phyloP scores from a whole-genome alignment of 2,888 invertebrate genomes.

The Perithous albicinctus region DNA sequence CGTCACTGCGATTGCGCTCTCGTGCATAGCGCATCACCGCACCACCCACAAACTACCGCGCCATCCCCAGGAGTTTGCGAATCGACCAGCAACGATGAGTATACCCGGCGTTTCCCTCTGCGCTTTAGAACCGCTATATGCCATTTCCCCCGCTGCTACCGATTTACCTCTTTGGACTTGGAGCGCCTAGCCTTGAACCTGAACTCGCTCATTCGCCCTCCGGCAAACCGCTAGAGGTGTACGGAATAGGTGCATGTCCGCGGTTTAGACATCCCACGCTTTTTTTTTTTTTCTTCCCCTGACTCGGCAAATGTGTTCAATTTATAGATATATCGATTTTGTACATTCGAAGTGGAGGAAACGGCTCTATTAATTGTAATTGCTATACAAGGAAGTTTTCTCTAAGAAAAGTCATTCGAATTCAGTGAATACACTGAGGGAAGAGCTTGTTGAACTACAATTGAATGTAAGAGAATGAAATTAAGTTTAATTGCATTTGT shows the following conservation, averaged over 20 bases:
- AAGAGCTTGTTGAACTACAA: background rate
- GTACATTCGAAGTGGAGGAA: background rate
- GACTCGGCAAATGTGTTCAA: background rate
- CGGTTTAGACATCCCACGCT: conserved; percentile 12
- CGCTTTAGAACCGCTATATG: conserved; percentile 6
- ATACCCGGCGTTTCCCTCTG: conserved; percentile 14
- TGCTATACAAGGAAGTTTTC: background rate
- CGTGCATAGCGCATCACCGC: background rate
- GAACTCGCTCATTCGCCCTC: conserved; percentile 45
- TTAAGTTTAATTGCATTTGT: background rate
- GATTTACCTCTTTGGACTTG: conserved; percentile 33
- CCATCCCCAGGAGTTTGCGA: background rate
- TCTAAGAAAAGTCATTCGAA: conserved; percentile 6
- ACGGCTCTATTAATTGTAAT: conserved; percentile 1
- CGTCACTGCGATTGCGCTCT: conserved; percentile 56
- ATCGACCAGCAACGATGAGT: conserved; percentile 49
- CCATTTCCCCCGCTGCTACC: background rate
- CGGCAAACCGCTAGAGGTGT: background rate
- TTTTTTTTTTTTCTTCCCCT: conserved; percentile 29
- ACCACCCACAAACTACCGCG: background rate
- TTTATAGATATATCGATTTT: background rate
- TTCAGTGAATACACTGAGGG: background rate
- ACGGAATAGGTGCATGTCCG: conserved; percentile 21
- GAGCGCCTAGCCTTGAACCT: conserved; percentile 58
- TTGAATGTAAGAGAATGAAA: background rate